Base-by-base conservation (phyloP, 2,888 invertebrate species). In the Lissocephala sabroskyi region DNA sequence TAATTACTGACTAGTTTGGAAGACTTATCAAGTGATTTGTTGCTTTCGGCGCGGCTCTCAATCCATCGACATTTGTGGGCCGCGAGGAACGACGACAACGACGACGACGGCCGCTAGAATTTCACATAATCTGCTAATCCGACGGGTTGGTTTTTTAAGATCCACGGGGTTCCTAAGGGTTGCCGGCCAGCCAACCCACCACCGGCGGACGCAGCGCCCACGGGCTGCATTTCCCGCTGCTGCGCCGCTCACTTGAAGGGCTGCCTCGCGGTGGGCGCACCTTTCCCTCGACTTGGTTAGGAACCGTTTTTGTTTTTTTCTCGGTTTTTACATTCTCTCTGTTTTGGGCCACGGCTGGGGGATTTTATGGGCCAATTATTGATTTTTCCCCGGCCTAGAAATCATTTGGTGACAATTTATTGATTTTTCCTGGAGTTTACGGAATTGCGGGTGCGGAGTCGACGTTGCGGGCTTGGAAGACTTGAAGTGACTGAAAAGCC, bases 11-110 rank as follows among this genome's bases (percentile, higher is more conserved):
- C 63, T 64, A 64, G 62, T 55, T 70, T 86, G 87, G 87, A 87
- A 87, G 87, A 87, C 87, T 83, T 85, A 77, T 82, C 75, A 64
- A 81, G 83, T 82, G 86, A 85, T 86, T 86, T 86, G 85, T 65
- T 80, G 79, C 64, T 66, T 78, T 58, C 45, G 41, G 48, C 47
- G 19, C 37, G 43, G 36, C 23, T 54, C 37, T 39, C 41, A 30
- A 45, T 18, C 14, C 18, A 32, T 29, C 26, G 17, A 51, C 49
- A 58, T 55, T 49, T n/a, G 51, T 44, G 30, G 29, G 29, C 30
- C 9, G n/a, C 37, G n/a, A 37, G 19, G 18, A 37, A 37, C 37
- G 19, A 37, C n/a, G 41, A 43, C 49, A 59, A 16, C 16, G 5
- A 46, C 36, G 47, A 33, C 30, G 56, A 52, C 68, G 68, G 68